Conservation (phyloP, 2,113 vertebrate species). For the Oreochromis niloticus region DNA sequence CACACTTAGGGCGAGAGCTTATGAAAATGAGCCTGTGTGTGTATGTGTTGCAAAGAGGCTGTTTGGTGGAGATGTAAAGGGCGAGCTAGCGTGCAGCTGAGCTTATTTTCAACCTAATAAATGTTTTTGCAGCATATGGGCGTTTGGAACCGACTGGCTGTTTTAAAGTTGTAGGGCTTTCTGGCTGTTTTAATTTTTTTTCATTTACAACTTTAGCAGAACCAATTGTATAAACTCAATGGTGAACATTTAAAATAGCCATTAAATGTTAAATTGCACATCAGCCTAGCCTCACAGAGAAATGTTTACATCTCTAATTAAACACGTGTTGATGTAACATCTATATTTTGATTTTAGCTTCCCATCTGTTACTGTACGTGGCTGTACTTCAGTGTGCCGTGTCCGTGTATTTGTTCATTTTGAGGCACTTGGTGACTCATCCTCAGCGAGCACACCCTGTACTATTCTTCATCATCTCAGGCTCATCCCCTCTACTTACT, state of each 20-base stretch:
- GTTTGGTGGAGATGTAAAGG: not conserved
- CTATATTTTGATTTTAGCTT: not conserved
- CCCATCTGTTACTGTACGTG: not conserved
- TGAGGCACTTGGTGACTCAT: slow-evolving; percentile 34
- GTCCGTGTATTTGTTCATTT: not conserved
- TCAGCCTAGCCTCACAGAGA: not conserved
- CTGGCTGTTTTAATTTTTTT: not conserved
- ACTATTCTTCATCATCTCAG: slow-evolving; percentile 26
- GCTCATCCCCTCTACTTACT: slow-evolving; percentile 13
- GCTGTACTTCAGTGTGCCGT: not conserved
- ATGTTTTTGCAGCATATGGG: not conserved
- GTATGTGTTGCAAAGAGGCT: not conserved
- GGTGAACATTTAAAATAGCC: not conserved
- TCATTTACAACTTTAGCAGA: not conserved
- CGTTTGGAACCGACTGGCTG: not conserved
- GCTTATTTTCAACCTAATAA: slow-evolving; percentile 21
- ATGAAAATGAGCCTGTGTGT: slow-evolving; percentile 11
- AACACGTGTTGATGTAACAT: not conserved
- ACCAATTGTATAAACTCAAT: not conserved
- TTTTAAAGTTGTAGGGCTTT: not conserved
- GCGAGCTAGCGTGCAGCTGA: not conserved
- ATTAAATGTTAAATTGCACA: not conserved
- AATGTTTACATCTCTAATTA: not conserved
- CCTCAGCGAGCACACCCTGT: slow-evolving; percentile 5
- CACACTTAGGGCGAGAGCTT: slow-evolving; percentile 17